phyloP scores from a whole-genome alignment of 2,113 vertebrate species.

The Gymnogyps californianus region DNA sequence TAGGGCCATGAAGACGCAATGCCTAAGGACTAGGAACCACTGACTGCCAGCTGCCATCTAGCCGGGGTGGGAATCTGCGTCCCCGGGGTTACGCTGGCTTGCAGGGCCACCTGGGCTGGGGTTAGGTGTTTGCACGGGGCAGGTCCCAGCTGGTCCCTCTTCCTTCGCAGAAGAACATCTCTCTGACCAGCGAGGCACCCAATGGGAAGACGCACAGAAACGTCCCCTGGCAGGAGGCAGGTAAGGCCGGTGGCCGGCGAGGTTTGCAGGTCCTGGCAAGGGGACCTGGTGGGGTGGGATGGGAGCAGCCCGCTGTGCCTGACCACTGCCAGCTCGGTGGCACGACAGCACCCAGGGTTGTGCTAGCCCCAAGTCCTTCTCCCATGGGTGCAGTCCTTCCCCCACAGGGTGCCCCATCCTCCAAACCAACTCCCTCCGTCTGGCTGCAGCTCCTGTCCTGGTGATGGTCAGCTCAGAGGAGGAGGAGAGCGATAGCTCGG shows the following conservation, averaged over 20 bases:
- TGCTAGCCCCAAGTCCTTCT: not conserved
- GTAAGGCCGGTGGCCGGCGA: conserved; percentile 57
- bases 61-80: not conserved
- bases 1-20: not conserved
- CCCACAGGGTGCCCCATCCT: not conserved
- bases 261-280: not conserved
- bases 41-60: not conserved
- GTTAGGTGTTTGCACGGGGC: not conserved
- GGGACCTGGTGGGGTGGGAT: not conserved
- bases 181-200: conserved; percentile 74
- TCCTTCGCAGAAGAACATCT: conserved; percentile 77
- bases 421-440: not conserved
- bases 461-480: conserved; percentile 81
- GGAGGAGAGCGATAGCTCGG: conserved; percentile 78
- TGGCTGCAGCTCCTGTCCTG: conserved; percentile 71
- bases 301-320: not conserved
- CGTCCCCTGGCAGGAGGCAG: conserved; percentile 88
- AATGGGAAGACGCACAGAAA: conserved; percentile 81
- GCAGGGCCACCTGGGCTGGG: not conserved
- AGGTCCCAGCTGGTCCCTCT: not conserved
- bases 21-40: not conserved
- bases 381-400: not conserved
- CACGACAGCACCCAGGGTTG: not conserved
- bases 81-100: not conserved
- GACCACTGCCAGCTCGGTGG: not conserved